phyloP scores from a whole-genome alignment of 2,113 vertebrate genomes.

The Chascanopsetta lugubris region DNA sequence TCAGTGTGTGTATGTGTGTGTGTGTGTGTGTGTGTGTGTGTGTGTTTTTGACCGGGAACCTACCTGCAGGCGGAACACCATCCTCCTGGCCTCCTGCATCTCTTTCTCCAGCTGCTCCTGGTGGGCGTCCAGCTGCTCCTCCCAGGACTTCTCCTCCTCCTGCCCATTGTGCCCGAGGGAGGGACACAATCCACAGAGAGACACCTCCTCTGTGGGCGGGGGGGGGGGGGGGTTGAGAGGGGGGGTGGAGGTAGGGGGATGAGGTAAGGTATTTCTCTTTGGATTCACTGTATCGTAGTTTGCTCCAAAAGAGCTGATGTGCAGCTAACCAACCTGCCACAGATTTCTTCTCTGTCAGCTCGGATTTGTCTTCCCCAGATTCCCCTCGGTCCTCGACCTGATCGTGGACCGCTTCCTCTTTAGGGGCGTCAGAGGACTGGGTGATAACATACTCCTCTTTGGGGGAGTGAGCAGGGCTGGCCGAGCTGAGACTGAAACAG shows the following conservation, averaged over 20 bases:
- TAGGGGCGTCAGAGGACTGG: conserved; percentile 81
- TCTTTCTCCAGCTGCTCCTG: conserved; percentile 96
- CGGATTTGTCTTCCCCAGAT: conserved; percentile 78
- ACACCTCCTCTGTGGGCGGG: conserved; percentile 76
- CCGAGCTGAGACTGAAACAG: conserved; percentile 89
- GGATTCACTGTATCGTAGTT: conserved; percentile 13
- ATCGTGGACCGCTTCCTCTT: conserved; percentile 69
- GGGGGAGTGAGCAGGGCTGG: conserved; percentile 90
- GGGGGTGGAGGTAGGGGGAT: not conserved
- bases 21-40: not conserved
- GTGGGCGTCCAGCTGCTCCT: conserved; percentile 92
- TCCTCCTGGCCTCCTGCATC: conserved; percentile 96
- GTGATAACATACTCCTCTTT: conserved; percentile 81
- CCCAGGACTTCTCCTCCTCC: conserved; percentile 89
- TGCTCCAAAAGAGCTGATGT: conserved; percentile 26
- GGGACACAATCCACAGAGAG: conserved; percentile 74
- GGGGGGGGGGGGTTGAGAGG: conserved; percentile 3
- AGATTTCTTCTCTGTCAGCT: conserved; percentile 85
- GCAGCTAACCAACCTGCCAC: conserved; percentile 78
- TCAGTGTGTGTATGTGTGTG: not conserved
- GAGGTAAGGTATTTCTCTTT: not conserved
- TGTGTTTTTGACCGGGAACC: not conserved
- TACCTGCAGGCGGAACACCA: conserved; percentile 97
- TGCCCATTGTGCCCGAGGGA: conserved; percentile 77
- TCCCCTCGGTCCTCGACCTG: conserved; percentile 83